Base-by-base conservation (phyloP, 2,797 vertebrate genomes). In the Hoplostethus atlanticus region DNA sequence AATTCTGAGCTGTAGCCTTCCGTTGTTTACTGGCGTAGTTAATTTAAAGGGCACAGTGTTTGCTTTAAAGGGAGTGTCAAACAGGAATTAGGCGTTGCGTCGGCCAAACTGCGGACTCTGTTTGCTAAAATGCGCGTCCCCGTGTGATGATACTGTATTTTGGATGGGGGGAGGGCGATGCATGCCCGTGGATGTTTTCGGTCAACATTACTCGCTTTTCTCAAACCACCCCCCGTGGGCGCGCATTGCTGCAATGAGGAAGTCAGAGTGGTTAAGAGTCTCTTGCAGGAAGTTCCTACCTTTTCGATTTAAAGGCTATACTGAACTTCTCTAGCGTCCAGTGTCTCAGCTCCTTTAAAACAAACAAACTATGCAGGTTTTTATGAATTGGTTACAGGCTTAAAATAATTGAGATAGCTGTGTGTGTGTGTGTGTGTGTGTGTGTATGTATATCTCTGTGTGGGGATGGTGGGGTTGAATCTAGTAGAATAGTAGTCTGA, bases 41-140 rank as follows among this genome's bases (percentile, higher is more conserved):
- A 63, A 84, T 92, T 93, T 93, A 93, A 93, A 92, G 89, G 92
- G 88, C 87, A 81, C 80, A 79, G 87, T 90, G 68, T 81, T 90
- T 77, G 77, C 89, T 86, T 92, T 92, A 93, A 91, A 91, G 91
- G 92, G 92, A 92, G 92, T 91, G 92, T 91, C 90, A 84, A 65
- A 60, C 70, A 28, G 54, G 79, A 69, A 59, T 77, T 55, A 55
- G 53, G 82, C 77, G 67, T 73, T 70, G 84, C 83, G 89, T 93
- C 90, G 92, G 87, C 90, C 59, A 59, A 90, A 85, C 46, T 64
- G 72, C 68, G 78, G 60, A 66, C 38, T 62, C 84, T 46, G 72
- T 73, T 83, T 75, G 79, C 80, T 68, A 68, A 80, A 75, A 78
- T 84, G 91, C 94, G 91, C 91, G 91, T 59, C 64, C 88, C 70